A percentile compares a stretch with the other conserved stretches of the same genome.
Evolutionary conservation across 2,888 invertebrate species (phyloP).

Genomic region (Aspidiotus destructor): DNA sequence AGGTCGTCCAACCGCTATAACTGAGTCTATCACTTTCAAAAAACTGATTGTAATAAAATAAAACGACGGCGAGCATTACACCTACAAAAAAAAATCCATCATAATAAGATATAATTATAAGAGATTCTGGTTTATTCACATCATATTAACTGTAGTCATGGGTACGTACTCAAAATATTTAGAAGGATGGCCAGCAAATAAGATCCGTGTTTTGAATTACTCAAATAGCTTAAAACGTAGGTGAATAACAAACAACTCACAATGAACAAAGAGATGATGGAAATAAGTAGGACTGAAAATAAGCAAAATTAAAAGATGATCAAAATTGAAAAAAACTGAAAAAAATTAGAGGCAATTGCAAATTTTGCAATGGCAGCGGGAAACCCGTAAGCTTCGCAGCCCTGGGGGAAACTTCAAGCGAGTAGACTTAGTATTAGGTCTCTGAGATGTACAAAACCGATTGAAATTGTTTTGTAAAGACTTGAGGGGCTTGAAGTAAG

Average conservation of each 20-base stretch:
- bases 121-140: not conserved
- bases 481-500: too few species aligned
- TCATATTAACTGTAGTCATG: not conserved
- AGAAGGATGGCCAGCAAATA: conserved; percentile 10
- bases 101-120: not conserved
- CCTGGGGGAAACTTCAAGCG: too few species aligned
- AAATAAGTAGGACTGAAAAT: conserved; percentile 8
- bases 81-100: not conserved
- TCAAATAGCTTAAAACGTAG: conserved; percentile 12
- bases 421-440: too few species aligned
- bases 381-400: too few species aligned
- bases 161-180: conserved; percentile 6
- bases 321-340: too few species aligned
- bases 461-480: too few species aligned
- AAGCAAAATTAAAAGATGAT: not conserved
- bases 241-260: conserved; percentile 19
- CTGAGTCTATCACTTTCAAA: not conserved
- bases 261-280: conserved; percentile 7
- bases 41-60: not conserved
- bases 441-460: too few species aligned
- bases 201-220: conserved; percentile 18
- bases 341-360: too few species aligned
- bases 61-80: not conserved
- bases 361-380: too few species aligned
- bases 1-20: not conserved